Evolutionary conservation across 2,888 invertebrate genomes (phyloP).

Genomic region (Zygogramma bicolorata): DNA sequence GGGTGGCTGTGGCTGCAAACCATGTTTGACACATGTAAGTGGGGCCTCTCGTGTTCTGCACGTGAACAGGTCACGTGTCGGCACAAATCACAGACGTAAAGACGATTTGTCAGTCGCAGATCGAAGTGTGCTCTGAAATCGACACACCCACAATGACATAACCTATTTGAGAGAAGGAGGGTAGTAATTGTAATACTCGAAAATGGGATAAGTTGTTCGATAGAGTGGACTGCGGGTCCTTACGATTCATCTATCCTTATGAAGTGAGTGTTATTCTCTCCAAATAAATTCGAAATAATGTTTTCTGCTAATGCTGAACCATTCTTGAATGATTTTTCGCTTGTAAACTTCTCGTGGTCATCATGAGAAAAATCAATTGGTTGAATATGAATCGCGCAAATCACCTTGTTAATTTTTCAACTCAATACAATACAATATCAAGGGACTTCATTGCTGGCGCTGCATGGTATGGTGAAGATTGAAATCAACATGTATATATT

Average conservation of each 20-base stretch:
- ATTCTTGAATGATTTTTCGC: no score
- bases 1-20: constrained; percentile 50
- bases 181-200: constrained; percentile 33
- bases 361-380: no score
- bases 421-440: no score
- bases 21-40: constrained; percentile 66
- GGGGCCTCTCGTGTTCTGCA: constrained; percentile 60
- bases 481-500: no score
- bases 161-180: constrained; percentile 28
- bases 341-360: no score
- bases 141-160: constrained; percentile 56
- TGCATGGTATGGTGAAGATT: no score
- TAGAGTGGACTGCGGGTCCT: not conserved
- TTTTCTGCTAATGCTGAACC: no score
- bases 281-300: no score
- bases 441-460: no score
- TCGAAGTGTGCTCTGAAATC: constrained; percentile 52
- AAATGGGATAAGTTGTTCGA: constrained; percentile 20
- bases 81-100: constrained; percentile 57
- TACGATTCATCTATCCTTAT: constrained; percentile 17
- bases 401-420: no score
- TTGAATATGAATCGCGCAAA: no score
- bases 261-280: not conserved
- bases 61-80: constrained; percentile 57
- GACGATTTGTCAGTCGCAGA: constrained; percentile 57